Evolutionary conservation across 2,888 invertebrate species (phyloP), one percentile per base, ranked within the genome.

Genomic region (Leptopilina drosophilae): DNA sequence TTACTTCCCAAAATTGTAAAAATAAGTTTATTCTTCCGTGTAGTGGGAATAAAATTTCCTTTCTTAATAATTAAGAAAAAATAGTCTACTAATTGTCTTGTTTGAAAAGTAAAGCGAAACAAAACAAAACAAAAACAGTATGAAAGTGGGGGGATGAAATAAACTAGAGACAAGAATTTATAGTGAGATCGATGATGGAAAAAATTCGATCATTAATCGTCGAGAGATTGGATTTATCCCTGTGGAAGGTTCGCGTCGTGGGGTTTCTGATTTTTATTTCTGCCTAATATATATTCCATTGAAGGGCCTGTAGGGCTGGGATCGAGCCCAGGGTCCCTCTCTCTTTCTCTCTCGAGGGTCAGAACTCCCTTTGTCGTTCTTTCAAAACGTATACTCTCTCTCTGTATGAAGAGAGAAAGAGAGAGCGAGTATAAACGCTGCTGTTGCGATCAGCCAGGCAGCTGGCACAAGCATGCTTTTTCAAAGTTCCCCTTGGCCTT

Each of bases 331-430:
- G 84, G 84, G 86, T 85, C 83, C 85, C 86, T 49, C 49, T 73
- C 73, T 73, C 85, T 84, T 82, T 85, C 86, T 73, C 69, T 73
- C 85, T 84, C 82, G 85, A 88, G 89, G 88, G 88, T 89, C 88
- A 88, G 86, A 83, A 85, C 86, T 85, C 86, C 87, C 89, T 90
- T 89, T 89, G 88, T 88, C 87, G 86, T 83, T 79, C 81, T 79
- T 80, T 82, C 81, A 83, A 83, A 84, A 83, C 83, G 77, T 78
- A 77, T 20, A 20, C 20, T 56, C 62, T 42, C 78, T 9, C 49
- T 49, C 49, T 9, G 2, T 49, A 9, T 49, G 12, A 2, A 49
- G 9, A 49, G 11, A 9, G 78, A 75, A 62, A 62, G 65, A 76
- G 5, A 66, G 26, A 67, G 5, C 11, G 49, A 76, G 78, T 77